Evolutionary conservation across 2,888 invertebrate species (phyloP).

Genomic region (Pegoplata infirma): DNA sequence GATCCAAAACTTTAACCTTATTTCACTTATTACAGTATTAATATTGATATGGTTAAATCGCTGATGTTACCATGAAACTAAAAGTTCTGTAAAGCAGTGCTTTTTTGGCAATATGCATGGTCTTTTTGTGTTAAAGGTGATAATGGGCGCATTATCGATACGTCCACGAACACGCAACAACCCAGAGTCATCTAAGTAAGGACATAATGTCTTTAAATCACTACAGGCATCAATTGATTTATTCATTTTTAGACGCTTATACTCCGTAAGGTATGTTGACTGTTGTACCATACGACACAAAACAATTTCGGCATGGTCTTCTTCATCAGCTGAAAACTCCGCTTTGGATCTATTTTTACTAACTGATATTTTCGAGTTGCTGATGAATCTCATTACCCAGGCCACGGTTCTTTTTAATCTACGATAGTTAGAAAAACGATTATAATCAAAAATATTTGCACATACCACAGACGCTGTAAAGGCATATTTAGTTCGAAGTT

Average conservation of each 20-base stretch:
- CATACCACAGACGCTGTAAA: neutral
- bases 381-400: neutral
- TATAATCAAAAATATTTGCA: slow-evolving; percentile 8
- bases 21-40: slow-evolving; percentile 19
- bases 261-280: neutral
- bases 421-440: slow-evolving; percentile 26
- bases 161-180: neutral
- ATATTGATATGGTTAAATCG: slow-evolving; percentile 23
- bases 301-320: neutral
- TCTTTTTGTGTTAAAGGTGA: neutral
- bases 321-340: slow-evolving; percentile 2
- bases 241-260: slow-evolving; percentile 3
- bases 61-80: neutral
- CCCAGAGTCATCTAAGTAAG: neutral
- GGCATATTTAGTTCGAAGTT: neutral
- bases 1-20: slow-evolving; percentile 46
- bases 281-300: slow-evolving; percentile 11
- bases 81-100: neutral
- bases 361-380: neutral
- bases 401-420: slow-evolving; percentile 3
- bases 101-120: neutral
- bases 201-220: neutral
- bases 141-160: neutral
- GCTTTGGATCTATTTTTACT: neutral
- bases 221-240: neutral